Percentiles rank a stretch among this genome's conserved stretches.
phyloP scores from a whole-genome alignment of 2,797 vertebrate species.

The Dendrocincla tyrannina region DNA sequence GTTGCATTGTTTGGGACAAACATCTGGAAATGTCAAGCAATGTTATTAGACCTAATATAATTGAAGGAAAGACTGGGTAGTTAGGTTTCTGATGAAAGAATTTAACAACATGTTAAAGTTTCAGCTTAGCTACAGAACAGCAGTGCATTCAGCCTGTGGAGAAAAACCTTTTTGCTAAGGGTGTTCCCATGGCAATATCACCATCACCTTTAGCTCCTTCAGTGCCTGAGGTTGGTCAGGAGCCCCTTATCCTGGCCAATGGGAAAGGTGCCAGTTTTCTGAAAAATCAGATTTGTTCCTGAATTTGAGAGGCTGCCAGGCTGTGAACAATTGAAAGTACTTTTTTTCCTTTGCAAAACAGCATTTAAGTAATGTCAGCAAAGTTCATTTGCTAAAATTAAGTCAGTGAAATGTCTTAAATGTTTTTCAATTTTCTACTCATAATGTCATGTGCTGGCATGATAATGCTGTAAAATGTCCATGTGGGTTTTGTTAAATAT shows the following conservation, averaged over 20 bases:
- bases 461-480: slow-evolving; percentile 15
- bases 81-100: not conserved
- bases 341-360: not conserved
- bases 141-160: not conserved
- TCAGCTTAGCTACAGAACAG: not conserved
- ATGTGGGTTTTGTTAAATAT: not conserved
- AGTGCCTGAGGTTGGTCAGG: not conserved
- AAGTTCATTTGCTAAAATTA: slow-evolving; percentile 1
- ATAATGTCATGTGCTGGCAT: not conserved
- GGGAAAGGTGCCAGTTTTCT: not conserved
- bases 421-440: not conserved
- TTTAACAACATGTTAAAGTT: not conserved
- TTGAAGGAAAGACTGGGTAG: not conserved
- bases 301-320: not conserved
- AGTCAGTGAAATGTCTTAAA: slow-evolving; percentile 1
- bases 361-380: not conserved
- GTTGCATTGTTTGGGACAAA: not conserved
- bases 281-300: not conserved
- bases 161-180: not conserved
- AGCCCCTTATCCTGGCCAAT: not conserved
- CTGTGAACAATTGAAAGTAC: not conserved
- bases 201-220: not conserved
- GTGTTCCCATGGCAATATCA: not conserved
- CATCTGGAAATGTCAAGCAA: not conserved
- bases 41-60: not conserved